phyloP scores from a whole-genome alignment of 2,888 invertebrate species.

The Cephus spinipes region DNA sequence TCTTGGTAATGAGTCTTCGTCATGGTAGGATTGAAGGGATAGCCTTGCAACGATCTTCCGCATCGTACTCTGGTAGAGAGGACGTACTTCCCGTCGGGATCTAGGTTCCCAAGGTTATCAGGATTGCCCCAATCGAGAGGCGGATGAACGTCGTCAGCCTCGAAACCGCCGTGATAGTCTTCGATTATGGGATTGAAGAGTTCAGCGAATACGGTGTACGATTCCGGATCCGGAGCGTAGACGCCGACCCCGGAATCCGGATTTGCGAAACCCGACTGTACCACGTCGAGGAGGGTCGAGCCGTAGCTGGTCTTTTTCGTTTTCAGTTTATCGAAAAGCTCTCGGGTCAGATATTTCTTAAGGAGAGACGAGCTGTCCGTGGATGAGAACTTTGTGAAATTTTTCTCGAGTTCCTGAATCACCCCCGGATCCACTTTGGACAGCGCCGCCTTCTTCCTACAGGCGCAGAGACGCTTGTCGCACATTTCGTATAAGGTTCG shows the following conservation, averaged over 20 bases:
- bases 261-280: conserved; percentile 76
- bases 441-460: conserved; percentile 38
- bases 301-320: conserved; percentile 71
- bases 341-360: conserved; percentile 72
- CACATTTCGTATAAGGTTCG: conserved; percentile 42
- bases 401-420: conserved; percentile 68
- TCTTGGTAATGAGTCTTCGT: conserved; percentile 74
- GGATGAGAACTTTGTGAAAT: conserved; percentile 66
- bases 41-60: conserved; percentile 73
- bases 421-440: conserved; percentile 35
- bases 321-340: conserved; percentile 67
- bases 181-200: conserved; percentile 78
- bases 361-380: conserved; percentile 73
- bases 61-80: conserved; percentile 77
- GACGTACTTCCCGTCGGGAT: conserved; percentile 72
- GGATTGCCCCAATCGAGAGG: conserved; percentile 73
- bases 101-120: conserved; percentile 71
- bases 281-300: conserved; percentile 74
- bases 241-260: conserved; percentile 75
- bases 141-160: conserved; percentile 71
- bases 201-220: conserved; percentile 74
- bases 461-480: conserved; percentile 52
- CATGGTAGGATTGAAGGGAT: conserved; percentile 78
- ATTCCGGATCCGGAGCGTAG: conserved; percentile 77
- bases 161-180: conserved; percentile 76